Conservation (phyloP, 2,113 vertebrate species). For the Casuarius casuarius region DNA sequence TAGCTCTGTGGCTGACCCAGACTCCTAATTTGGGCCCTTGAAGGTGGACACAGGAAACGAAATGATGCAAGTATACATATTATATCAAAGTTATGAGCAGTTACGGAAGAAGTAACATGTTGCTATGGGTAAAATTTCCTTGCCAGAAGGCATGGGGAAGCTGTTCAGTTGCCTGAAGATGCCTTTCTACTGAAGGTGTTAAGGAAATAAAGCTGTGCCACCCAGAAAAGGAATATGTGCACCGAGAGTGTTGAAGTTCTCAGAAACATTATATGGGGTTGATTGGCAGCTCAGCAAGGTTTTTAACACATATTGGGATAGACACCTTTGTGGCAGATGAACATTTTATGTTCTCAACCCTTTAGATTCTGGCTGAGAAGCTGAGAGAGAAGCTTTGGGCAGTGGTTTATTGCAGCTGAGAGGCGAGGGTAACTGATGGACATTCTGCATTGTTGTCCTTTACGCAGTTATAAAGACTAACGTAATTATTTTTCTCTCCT, state of each 20-base stretch:
- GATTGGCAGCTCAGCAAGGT: not conserved
- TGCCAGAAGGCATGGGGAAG: not conserved
- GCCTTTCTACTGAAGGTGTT: not conserved
- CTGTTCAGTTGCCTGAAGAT: not conserved
- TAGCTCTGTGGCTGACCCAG: not conserved
- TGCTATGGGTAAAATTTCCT: not conserved
- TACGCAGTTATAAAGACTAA: not conserved
- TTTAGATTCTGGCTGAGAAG: not conserved
- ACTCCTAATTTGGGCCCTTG: too few species aligned
- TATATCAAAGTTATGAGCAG: not conserved
- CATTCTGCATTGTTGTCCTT: not conserved
- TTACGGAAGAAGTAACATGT: fast-evolving
- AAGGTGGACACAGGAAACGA: not conserved
- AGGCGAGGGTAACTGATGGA: not conserved
- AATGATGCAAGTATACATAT: not conserved
- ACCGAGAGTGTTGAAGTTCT: not conserved
- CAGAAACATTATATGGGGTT: not conserved
- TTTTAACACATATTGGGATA: not conserved
- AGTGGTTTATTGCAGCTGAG: not conserved
- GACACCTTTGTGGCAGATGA: fast-evolving
- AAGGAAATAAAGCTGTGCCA: not conserved
- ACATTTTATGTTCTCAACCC: not conserved
- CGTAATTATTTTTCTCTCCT: not conserved
- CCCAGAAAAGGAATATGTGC: not conserved
- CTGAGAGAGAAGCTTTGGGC: not conserved